Evolutionary conservation across 2,113 vertebrate genomes (phyloP).

Genomic region (Saguinus midas): DNA sequence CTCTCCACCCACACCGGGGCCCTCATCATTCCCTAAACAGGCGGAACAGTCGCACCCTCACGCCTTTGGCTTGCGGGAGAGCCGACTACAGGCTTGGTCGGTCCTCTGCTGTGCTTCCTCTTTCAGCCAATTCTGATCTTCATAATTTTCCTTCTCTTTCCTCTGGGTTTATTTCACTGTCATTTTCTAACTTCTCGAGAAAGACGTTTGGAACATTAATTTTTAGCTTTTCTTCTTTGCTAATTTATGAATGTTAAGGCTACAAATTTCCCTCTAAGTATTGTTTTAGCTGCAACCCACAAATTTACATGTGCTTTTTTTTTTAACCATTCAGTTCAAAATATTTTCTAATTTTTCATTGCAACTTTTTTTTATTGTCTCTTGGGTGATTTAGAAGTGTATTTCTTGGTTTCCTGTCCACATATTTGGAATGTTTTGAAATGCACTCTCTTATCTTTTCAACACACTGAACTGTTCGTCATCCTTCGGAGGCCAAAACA

Average conservation of each 20-base stretch:
- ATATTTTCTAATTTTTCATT: not conserved
- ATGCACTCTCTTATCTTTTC: not conserved
- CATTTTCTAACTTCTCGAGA: not conserved
- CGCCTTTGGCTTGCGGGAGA: not conserved
- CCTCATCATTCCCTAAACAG: not conserved
- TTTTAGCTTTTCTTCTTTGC: not conserved
- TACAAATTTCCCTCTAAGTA: not conserved
- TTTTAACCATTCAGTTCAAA: not conserved
- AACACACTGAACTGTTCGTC: not conserved
- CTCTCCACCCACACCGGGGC: not conserved
- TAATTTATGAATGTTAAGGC: not conserved
- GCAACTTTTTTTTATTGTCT: not conserved
- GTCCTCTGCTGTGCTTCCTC: not conserved
- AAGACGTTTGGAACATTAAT: not conserved
- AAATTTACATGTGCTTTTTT: not conserved
- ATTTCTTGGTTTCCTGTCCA: not conserved
- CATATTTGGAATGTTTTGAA: not conserved
- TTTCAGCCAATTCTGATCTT: not conserved
- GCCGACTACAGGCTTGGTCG: not conserved
- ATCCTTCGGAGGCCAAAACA: not conserved
- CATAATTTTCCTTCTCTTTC: not conserved
- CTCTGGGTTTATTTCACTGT: not conserved
- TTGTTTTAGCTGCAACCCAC: not conserved
- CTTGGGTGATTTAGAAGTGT: not conserved
- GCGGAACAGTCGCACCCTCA: rapidly evolving